phyloP scores from a whole-genome alignment of 1,140 invertebrate genomes.

The Drosophila rhopaloa region DNA sequence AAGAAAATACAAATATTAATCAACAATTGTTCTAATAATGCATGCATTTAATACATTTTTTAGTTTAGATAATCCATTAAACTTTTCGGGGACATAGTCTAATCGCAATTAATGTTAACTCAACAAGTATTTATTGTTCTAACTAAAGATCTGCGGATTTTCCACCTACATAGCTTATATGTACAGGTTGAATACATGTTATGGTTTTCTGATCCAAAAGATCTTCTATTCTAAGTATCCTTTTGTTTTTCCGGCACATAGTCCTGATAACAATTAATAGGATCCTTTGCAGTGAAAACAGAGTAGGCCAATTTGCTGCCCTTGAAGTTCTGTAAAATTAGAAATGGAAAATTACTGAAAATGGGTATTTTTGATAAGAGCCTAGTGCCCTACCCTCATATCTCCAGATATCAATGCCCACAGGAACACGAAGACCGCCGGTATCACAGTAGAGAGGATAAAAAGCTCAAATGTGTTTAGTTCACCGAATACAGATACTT shows the following conservation, averaged over 20 bases:
- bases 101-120: too few species aligned
- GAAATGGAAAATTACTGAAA: slow-evolving; percentile 7
- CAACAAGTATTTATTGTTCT: neutral
- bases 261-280: slow-evolving; percentile 77
- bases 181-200: slow-evolving; percentile 13
- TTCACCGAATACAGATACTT: slow-evolving; percentile 63
- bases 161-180: neutral
- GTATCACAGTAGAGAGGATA: slow-evolving; percentile 55
- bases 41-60: neutral
- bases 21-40: too few species aligned
- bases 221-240: slow-evolving; percentile 17
- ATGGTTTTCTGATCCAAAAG: neutral
- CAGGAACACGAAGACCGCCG: slow-evolving; percentile 64
- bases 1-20: too few species aligned
- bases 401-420: slow-evolving; percentile 74
- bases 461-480: slow-evolving; percentile 61
- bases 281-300: slow-evolving; percentile 64
- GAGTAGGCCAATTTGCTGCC: slow-evolving; percentile 56
- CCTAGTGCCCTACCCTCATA: slow-evolving; percentile 49
- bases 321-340: slow-evolving; percentile 59
- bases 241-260: slow-evolving; percentile 47
- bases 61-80: neutral
- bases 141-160: neutral
- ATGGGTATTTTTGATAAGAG: slow-evolving; percentile 1
- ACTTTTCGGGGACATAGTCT: too few species aligned